Evolutionary conservation across 2,888 invertebrate species (phyloP), one percentile per base, ranked within the genome.

Genomic region (Mechanitis mazaeus): DNA sequence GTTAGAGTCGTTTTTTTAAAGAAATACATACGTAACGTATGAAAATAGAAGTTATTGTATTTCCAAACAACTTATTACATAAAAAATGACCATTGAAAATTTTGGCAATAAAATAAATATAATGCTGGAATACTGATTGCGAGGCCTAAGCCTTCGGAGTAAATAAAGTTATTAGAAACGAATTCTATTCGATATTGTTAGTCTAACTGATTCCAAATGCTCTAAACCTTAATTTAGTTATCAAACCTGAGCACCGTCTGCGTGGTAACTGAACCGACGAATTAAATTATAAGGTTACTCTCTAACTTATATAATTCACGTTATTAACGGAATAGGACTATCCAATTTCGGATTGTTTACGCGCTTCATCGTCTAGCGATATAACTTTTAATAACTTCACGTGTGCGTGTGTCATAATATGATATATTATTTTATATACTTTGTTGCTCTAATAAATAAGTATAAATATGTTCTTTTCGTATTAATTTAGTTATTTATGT

Each of bases 211-310:
- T 69, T 73, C 67, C 64, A 67, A 71, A 71, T 68, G 67, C 72
- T 73, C 69, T 56, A 64, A 68, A 72, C 66, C 62, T 65, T 72
- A 80, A 82, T 77, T 76, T 69, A 75, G 75, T 82, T 81, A 80
- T 71, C 72, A 71, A 75, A 75, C 75, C 72, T 68, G 70, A 70
- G 67, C 65, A 61, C 74, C 70, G 70, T 74, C 71, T 71, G 71
- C 64, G 68, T 59, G 45, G 60, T 68, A 65, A 68, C 71, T 72
- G 73, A 78, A 76, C 72, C 75, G 69, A 68, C 70, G 75, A 78
- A 81, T 82, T 75, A 73, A 77, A 83, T 82, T 79, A 82, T 75
- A 75, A 75, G 73, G 72, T 60, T 59, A 56, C 60, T 63, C 60
- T 68, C 71, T 76, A 71, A 77, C 72, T 74, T 60, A 65, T 59